Evolutionary conservation across 2,888 invertebrate species (phyloP).

Genomic region (Rotaria magnacalcarata): DNA sequence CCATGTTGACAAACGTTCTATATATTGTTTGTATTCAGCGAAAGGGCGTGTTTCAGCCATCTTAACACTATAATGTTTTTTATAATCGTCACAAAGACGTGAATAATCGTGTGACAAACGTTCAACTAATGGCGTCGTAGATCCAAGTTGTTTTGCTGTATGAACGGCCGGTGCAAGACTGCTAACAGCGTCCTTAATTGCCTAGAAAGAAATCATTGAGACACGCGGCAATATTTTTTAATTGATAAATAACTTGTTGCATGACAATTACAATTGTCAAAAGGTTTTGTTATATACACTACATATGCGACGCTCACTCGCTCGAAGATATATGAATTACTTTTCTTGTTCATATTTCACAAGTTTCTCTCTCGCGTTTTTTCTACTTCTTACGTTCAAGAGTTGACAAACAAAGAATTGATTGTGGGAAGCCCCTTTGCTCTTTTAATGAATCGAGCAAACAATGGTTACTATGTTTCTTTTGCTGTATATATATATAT

Average conservation of each 20-base stretch:
- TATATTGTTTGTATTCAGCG: background rate
- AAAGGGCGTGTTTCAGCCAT: background rate
- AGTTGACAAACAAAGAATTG: background rate
- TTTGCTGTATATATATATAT: background rate
- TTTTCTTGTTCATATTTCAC: background rate
- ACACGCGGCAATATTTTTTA: background rate
- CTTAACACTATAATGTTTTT: background rate
- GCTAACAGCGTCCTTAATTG: conserved; percentile 24
- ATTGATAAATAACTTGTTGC: background rate
- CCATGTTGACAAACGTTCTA: conserved; percentile 29
- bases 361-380: background rate
- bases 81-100: background rate
- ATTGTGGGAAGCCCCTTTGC: background rate
- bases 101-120: background rate
- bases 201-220: background rate
- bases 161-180: conserved; percentile 2
- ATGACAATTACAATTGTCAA: background rate
- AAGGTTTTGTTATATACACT: background rate
- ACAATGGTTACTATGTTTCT: background rate
- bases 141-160: background rate
- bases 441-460: background rate
- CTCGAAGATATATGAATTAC: background rate
- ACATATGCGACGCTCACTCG: background rate
- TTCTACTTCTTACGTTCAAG: background rate
- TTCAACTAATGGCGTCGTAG: background rate